Evolutionary conservation across 1,140 invertebrate species (phyloP).

Genomic region (Euglossa dilemma): DNA sequence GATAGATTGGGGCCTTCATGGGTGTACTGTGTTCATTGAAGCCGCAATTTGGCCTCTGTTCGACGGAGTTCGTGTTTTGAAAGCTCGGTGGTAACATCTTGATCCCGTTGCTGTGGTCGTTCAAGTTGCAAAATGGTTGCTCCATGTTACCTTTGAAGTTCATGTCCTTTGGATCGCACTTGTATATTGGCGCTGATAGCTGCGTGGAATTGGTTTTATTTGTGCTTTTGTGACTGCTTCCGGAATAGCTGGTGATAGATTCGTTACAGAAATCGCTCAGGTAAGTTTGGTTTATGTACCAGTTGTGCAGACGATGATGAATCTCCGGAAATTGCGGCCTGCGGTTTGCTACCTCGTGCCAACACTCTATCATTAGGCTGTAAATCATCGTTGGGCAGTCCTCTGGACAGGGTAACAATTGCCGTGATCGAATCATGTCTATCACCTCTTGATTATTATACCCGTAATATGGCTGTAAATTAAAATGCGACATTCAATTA

Average conservation of each 20-base stretch:
- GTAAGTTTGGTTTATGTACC: constrained; percentile 84
- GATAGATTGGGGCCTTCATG: constrained; percentile 54
- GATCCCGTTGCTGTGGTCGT: constrained; percentile 63
- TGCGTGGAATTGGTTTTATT: constrained; percentile 75
- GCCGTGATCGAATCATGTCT: constrained; percentile 96
- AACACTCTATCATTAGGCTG: constrained; percentile 97
- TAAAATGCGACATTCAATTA: neutral
- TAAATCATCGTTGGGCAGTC: constrained; percentile 96
- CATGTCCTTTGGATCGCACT: constrained; percentile 69
- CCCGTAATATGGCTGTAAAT: constrained; percentile 92
- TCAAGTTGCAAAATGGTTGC: constrained; percentile 59
- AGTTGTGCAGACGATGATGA: constrained; percentile 88
- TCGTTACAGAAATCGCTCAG: constrained; percentile 74
- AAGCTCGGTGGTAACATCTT: constrained; percentile 67
- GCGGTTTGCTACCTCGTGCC: constrained; percentile 95
- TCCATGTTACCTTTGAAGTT: constrained; percentile 57
- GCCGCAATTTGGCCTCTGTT: constrained; percentile 59
- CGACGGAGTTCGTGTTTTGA: constrained; percentile 52
- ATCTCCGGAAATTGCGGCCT: constrained; percentile 95
- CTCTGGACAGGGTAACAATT: constrained; percentile 96
- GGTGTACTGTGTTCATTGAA: constrained; percentile 61
- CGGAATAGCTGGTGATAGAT: constrained; percentile 71
- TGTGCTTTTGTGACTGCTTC: constrained; percentile 73
- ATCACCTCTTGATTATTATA: constrained; percentile 99
- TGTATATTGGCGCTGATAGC: constrained; percentile 70